These are phyloP conservation scores for Luehdorfia chinensis DNA, from an alignment of 1,140 invertebrate genomes.

Conservation along the genomic window DNA sequence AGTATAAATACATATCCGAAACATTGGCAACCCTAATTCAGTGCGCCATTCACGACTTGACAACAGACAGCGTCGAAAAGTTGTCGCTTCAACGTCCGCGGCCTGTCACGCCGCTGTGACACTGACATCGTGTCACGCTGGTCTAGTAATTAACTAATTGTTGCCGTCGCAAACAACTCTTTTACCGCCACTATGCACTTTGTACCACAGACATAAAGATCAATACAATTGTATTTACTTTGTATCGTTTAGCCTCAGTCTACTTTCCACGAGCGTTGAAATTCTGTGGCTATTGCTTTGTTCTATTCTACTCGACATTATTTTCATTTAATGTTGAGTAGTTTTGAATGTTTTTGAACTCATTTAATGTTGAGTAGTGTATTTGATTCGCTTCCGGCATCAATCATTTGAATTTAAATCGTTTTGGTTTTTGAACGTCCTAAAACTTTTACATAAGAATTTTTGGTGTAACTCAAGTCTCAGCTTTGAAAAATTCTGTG, in stretches of 20 bases:
- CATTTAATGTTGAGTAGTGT: too few relatives aligned
- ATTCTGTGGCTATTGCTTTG: conserved; percentile 1
- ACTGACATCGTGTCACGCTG: conserved; percentile 38
- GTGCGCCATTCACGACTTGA: conserved; percentile 31
- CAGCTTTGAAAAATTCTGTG: too few relatives aligned
- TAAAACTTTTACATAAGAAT: too few relatives aligned
- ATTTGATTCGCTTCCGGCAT: too few relatives aligned
- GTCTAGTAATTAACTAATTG: conserved; percentile 58
- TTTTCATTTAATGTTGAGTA: too few relatives aligned
- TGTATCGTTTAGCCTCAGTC: conserved; percentile 9
- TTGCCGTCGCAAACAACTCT: conserved; percentile 22
- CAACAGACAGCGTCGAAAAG: conserved; percentile 50
- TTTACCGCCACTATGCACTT: conserved; percentile 19
- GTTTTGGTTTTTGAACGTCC: too few relatives aligned
- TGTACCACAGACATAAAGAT: conserved; percentile 14
- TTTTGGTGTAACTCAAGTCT: too few relatives aligned
- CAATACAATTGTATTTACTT: not conserved
- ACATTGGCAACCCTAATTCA: conserved; percentile 26
- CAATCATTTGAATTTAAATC: too few relatives aligned
- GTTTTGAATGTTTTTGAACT: too few relatives aligned
- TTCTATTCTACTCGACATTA: not conserved
- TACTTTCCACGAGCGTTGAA: conserved; percentile 6
- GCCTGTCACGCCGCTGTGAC: conserved; percentile 37
- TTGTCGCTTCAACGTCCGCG: conserved; percentile 41
- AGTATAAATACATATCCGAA: not conserved